phyloP scores from a whole-genome alignment of 2,888 invertebrate species.

The Eugnorisma glareosa region DNA sequence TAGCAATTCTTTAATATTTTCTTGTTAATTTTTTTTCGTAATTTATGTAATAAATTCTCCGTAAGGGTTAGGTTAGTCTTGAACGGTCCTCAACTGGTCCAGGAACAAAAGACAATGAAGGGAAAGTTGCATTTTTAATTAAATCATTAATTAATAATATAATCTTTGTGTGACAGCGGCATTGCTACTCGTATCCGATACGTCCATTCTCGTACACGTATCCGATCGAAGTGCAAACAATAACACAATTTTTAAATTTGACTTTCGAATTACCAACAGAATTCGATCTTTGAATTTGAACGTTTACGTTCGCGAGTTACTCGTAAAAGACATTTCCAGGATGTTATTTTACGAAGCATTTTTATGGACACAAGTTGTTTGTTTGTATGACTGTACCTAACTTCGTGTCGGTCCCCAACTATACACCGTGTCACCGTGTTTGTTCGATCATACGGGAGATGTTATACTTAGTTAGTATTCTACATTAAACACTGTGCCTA shows the following conservation, averaged over 20 bases:
- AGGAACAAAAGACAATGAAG: slow-evolving; percentile 90
- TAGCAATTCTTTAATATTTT: slow-evolving; percentile 88
- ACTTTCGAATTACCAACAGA: slow-evolving; percentile 65
- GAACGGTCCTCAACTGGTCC: slow-evolving; percentile 84
- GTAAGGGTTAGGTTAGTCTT: slow-evolving; percentile 87
- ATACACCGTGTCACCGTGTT: slow-evolving; percentile 61
- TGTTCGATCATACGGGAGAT: slow-evolving; percentile 62
- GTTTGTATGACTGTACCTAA: slow-evolving; percentile 83
- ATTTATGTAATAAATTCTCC: slow-evolving; percentile 82
- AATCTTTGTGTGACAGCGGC: slow-evolving; percentile 73
- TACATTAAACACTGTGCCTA: slow-evolving; percentile 55
- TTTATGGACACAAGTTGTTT: slow-evolving; percentile 82
- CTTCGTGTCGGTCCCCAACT: slow-evolving; percentile 74
- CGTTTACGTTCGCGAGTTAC: slow-evolving; percentile 68
- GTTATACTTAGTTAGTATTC: slow-evolving; percentile 63
- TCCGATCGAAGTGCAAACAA: slow-evolving; percentile 62
- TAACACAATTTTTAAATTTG: slow-evolving; percentile 63
- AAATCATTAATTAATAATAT: slow-evolving; percentile 70
- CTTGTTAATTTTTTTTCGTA: slow-evolving; percentile 89
- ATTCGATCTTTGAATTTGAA: slow-evolving; percentile 73
- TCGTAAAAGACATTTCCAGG: slow-evolving; percentile 85
- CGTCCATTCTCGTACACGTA: slow-evolving; percentile 51
- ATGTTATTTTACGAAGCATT: slow-evolving; percentile 82
- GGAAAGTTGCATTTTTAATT: slow-evolving; percentile 87
- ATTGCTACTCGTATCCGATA: slow-evolving; percentile 61